Base-by-base conservation (phyloP, 1,140 invertebrate species). In the Alviniconcha marisindica region DNA sequence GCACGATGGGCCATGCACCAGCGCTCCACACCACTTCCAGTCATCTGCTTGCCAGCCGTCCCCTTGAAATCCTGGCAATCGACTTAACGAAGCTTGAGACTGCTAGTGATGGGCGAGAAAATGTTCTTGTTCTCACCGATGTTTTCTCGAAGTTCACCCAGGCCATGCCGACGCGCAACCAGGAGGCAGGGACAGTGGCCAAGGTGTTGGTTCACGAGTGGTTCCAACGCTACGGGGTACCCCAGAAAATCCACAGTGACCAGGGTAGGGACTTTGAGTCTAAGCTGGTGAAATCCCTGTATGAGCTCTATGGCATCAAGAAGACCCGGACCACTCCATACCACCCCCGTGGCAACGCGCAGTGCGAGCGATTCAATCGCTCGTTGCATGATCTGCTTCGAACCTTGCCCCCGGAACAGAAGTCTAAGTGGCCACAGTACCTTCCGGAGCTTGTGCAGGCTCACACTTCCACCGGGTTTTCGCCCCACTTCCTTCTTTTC, bases 281-380 rank as follows among this genome's bases (percentile, higher is more conserved):
- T n/a, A 63, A 73, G 48, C 42, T 85, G 2, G 60, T 87, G 18
- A n/a, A 60, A 38, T 63, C 83, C 24, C 31, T 87, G n/a, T 87
- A 84, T 54, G 38, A 73, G 24, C 15, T 88, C 21, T 87, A 84
- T 56, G 77, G 81, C 28, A 83, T 88, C 24, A 77, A 51, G 44
- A 86, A 87, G 77, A 76, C 77, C 3, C 40, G 80, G 24, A 88
- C 86, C 18, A 88, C 85, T 5, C 85, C 85, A 15, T 86, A 86
- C 73, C 84, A 88, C 63, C 85, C 85, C 18, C 74, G 86, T 38
- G 85, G 85, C 10, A 88, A 86, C 38, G 77, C 69, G 24, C 85
- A 86, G 71, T 83, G 83, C 56, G 85, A 88, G 56, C 63, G 83
- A 28, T 86, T 84, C 36, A 87, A 87, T 51, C 66, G 83, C 28